These are phyloP conservation scores for Grapholita molesta DNA, from an alignment of 1,140 invertebrate species.

Conservation along the genomic window DNA sequence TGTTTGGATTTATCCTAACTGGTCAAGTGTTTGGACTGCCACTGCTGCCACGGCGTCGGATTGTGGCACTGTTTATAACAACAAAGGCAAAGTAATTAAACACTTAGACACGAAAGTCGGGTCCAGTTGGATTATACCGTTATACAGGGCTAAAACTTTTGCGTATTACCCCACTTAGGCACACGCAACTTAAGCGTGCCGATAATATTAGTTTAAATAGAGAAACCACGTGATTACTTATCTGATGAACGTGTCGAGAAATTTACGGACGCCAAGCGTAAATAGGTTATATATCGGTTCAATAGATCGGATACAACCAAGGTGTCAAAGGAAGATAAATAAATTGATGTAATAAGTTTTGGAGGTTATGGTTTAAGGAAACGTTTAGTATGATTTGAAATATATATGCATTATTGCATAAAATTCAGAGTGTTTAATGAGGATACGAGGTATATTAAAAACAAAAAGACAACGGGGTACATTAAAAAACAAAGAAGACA, in stretches of 20 bases:
- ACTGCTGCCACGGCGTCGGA: conserved; percentile 26
- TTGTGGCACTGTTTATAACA: conserved; percentile 47
- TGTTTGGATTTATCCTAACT: background rate
- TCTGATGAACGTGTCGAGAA: background rate
- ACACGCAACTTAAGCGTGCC: background rate
- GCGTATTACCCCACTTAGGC: conserved; percentile 20
- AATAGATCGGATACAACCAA: too few relatives aligned
- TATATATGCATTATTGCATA: too few relatives aligned
- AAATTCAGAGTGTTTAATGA: too few relatives aligned
- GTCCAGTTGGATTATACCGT: conserved; percentile 24
- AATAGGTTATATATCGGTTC: too few relatives aligned
- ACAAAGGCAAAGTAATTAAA: conserved; percentile 53
- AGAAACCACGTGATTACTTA: background rate
- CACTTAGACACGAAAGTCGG: conserved; percentile 37
- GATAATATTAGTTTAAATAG: conserved; percentile 22
- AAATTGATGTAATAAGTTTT: too few relatives aligned
- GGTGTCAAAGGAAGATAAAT: too few relatives aligned
- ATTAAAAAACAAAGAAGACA: too few relatives aligned
- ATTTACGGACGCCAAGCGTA: background rate
- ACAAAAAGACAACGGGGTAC: too few relatives aligned
- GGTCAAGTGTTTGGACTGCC: background rate
- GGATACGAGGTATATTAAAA: too few relatives aligned
- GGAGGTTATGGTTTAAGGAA: too few relatives aligned
- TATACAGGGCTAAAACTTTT: conserved; percentile 21
- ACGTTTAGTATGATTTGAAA: too few relatives aligned